Evolutionary conservation across 2,797 vertebrate species (phyloP).

Genomic region (Alfaro cultratus): DNA sequence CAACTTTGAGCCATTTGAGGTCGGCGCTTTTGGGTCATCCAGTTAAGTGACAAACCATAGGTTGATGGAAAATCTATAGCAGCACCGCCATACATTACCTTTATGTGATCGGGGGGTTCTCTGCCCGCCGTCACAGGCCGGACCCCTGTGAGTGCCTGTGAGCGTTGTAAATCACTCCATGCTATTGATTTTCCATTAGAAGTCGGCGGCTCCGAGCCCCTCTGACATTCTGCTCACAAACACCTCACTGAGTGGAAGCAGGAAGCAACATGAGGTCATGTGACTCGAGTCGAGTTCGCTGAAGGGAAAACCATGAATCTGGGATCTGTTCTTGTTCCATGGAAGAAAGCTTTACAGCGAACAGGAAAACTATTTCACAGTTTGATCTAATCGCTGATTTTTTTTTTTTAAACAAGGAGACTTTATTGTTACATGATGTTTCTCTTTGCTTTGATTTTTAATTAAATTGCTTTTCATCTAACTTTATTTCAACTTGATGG

Average conservation of each 20-base stretch:
- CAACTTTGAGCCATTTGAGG: conserved; percentile 56
- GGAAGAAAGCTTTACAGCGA: background rate
- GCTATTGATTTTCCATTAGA: conserved; percentile 78
- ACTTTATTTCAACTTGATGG: background rate
- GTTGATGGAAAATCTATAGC: conserved; percentile 85
- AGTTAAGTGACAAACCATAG: conserved; percentile 76
- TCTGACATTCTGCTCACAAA: conserved; percentile 68
- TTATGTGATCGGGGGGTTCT: conserved; percentile 76
- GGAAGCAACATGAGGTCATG: conserved; percentile 33
- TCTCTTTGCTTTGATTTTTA: background rate
- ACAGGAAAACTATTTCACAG: background rate
- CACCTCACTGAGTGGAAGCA: conserved; percentile 47
- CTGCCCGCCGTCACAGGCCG: conserved; percentile 32
- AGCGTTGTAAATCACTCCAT: conserved; percentile 78
- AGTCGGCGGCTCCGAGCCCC: conserved; percentile 68
- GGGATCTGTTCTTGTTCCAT: background rate
- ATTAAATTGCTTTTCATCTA: background rate
- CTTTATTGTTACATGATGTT: too few relatives aligned
- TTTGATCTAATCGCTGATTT: background rate
- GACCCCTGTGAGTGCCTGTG: conserved; percentile 67
- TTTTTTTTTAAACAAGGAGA: background rate
- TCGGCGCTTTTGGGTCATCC: conserved; percentile 60
- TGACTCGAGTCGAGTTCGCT: conserved; percentile 23
- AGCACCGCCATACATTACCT: conserved; percentile 82
- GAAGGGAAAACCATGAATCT: background rate